Evolutionary conservation across 1,140 invertebrate genomes (phyloP).

Genomic region (Amphibalanus amphitrite): DNA sequence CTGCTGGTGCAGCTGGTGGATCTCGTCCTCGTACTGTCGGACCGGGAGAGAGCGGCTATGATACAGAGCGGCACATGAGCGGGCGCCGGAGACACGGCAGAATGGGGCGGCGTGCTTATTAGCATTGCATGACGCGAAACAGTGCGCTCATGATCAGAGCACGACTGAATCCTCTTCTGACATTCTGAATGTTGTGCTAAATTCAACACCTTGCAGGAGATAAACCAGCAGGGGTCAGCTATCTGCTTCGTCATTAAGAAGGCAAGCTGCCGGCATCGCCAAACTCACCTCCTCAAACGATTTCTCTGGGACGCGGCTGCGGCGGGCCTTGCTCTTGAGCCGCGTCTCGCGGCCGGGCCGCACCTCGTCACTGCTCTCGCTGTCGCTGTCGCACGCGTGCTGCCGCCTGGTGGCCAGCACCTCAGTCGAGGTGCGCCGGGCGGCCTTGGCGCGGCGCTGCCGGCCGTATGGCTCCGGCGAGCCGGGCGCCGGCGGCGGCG

Average conservation of each 20-base stretch:
- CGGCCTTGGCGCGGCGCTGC: conserved; percentile 11
- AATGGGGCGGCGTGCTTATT: too few species aligned
- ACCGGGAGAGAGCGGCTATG: background rate
- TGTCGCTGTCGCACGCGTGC: conserved; percentile 5
- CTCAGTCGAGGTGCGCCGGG: conserved; percentile 16
- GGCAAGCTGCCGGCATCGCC: too few species aligned
- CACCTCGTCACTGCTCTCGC: conserved; percentile 1
- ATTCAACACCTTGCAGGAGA: too few species aligned
- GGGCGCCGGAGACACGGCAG: too few species aligned
- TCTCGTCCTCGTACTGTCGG: conserved; percentile 30
- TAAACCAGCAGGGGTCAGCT: too few species aligned
- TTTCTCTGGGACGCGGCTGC: background rate
- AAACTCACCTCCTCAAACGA: background rate
- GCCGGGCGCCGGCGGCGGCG: conserved; percentile 13
- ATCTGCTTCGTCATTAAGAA: too few species aligned
- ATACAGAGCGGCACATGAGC: too few species aligned
- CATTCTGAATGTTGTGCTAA: too few species aligned
- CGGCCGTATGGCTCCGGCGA: background rate
- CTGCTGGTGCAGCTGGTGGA: conserved; percentile 25
- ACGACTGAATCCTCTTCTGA: too few species aligned
- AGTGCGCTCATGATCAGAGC: too few species aligned
- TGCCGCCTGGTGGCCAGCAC: conserved; percentile 11
- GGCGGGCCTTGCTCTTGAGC: background rate
- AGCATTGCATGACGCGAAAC: too few species aligned
- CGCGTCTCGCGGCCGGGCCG: background rate